Base-by-base conservation (phyloP, 2,113 vertebrate genomes). In the Phyllostomus hastatus region DNA sequence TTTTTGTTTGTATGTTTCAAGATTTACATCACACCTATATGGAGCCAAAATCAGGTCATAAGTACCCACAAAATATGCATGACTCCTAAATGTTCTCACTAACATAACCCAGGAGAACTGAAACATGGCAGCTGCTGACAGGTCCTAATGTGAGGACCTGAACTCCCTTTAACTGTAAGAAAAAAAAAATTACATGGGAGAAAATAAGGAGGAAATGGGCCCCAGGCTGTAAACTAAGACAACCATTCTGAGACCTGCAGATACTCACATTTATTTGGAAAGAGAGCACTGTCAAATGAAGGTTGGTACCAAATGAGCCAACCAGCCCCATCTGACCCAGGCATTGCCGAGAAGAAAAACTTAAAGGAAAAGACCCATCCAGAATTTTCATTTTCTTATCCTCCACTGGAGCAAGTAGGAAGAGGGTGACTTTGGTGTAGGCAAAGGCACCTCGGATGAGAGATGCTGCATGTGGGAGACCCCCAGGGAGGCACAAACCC, bases 401-500 rank as follows among this genome's bases (percentile, higher is more conserved):
- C 19, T 17, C 33, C 5, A 4, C 9, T 9, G 33, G 50, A 64
- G 46, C 48, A 46, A 28, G 26, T 0, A 1, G 48, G 22, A 54
- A n/a, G 46, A 15, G 10, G 9, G 11, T 88, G 90, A 87, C 57
- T 61, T 88, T 61, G 1, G 31, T 7, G 52, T 6, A 5, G 26
- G 50, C 67, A 88, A 93, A 95, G 94, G 43, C 41, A 82, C 10
- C 46, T 82, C 10, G 0, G 35, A 9, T 41, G 64, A 38, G 61
- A 80, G 43, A 48, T 15, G 1, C 2, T 0, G 43, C 26, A 4
- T 4, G 26, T 43, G 28, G 17, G 69, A 70, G 73, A 59, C 70
- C 81, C 59, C 92, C 85, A 76, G 90, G 90, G 87, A 92, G 76
- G 73, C 61, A 88, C 78, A 79, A 92, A 80, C 64, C 41, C 69